Evolutionary conservation across 2,113 vertebrate genomes (phyloP), one percentile per base, ranked within the genome.

Genomic region (Hemichromis elongatus): DNA sequence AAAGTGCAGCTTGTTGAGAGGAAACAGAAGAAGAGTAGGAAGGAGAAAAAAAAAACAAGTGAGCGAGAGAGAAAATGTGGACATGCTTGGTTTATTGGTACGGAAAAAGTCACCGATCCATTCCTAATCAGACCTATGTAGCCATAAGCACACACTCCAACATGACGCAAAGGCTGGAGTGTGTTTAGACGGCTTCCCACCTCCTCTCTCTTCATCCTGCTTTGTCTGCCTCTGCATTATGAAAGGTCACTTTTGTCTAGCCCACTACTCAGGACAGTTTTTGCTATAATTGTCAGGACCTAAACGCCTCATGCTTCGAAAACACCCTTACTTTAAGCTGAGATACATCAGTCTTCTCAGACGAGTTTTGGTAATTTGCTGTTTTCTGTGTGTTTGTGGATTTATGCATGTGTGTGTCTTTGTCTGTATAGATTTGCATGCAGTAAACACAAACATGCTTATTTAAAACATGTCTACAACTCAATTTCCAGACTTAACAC

Each of bases 51-150:
- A 63, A 66, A 91, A 86, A 75, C 33, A 82, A 79, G 73, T 55
- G 24, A 77, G 66, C 26, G 24, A 37, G 35, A 18, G 66, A 75
- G 79, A 86, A 85, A 87, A 68, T 16, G 54, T 82, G 70, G 85
- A 82, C 80, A 63, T 7, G 30, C 78, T 45, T 56, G 88, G 89
- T 82, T 91, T 92, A 89, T 81, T 86, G 89, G 88, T 79, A 86
- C 5, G 37, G 91, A 91, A 92, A 90, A 88, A 92, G 80, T 33
- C 81, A 88, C 54, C 56, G 92, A 90, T 90, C 79, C 55, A 11
- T 77, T 83, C 77, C 79, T 95, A 95, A 95, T 95, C 89, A 92
- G 89, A 92, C 83, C 87, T 82, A 78, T 52, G 90, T 77, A 81
- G 90, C 92, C 80, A 28, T 70, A 82, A 94, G 90, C 94, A 93